Evolutionary conservation across 2,888 invertebrate genomes (phyloP).

Genomic region (Neocrepidodera transversa): DNA sequence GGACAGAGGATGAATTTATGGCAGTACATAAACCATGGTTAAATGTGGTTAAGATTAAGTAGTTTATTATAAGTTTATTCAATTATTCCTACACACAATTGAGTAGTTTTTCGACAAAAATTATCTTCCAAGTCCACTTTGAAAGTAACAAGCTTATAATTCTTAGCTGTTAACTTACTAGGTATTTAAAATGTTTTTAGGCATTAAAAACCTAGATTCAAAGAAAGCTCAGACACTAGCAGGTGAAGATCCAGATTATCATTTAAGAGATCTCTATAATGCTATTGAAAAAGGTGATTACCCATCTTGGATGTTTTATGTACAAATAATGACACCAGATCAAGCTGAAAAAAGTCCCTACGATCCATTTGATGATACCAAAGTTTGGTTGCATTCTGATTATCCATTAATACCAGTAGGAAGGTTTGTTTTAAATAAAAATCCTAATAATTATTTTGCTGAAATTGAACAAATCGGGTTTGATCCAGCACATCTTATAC

Average conservation of each 20-base stretch:
- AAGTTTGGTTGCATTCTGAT: conserved; percentile 91
- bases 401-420: conserved; percentile 91
- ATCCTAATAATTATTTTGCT: conserved; percentile 91
- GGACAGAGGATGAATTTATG: too few species aligned
- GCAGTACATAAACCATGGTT: too few species aligned
- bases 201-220: conserved; percentile 78
- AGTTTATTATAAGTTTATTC: too few species aligned
- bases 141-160: too few species aligned
- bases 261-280: conserved; percentile 88
- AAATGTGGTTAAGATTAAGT: too few species aligned
- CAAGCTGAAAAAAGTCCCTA: conserved; percentile 80
- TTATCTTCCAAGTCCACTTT: too few species aligned
- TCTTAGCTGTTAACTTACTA: too few species aligned
- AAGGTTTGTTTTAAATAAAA: conserved; percentile 82
- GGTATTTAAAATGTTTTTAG: too few species aligned
- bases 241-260: conserved; percentile 86
- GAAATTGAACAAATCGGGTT: conserved; percentile 94
- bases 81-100: too few species aligned
- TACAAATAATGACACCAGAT: conserved; percentile 88
- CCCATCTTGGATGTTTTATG: conserved; percentile 82
- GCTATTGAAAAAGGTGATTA: conserved; percentile 77
- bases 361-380: conserved; percentile 94
- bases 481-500: conserved; percentile 86
- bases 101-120: too few species aligned
- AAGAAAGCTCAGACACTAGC: conserved; percentile 74